Evolutionary conservation across 92 coral and sea anemone species (phyloP), one percentile per base, ranked within the genome.

Genomic region (Phenganax stokvisi): DNA sequence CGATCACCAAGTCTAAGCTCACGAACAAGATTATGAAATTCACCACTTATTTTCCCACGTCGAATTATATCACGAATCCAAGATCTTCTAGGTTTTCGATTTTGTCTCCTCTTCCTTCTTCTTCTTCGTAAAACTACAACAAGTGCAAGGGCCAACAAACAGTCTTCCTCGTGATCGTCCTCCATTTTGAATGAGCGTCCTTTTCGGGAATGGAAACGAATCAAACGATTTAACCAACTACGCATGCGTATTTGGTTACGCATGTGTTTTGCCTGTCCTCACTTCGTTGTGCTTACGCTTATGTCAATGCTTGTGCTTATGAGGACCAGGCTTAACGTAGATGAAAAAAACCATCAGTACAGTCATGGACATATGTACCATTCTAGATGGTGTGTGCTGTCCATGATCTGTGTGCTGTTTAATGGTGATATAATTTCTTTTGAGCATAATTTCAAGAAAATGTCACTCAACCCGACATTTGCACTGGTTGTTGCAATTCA

Each of bases 201-300:
- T 59, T 4, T 59, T 4, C 6, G 65, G 65, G 17, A 59, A 12
- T 16, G 65, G 65, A 12, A 59, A n/a, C n/a, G n/a, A n/a, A n/a
- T n/a, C n/a, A n/a, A n/a, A n/a, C 65, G 65, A 59, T 59, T 59
- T 59, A 59, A 59, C 65, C 17, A 59, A 59, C 65, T 59, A 59
- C 12, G 9, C 65, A 59, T 10, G 65, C 65, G 65, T 59, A 59
- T 25, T 4, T 25, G 3, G 9, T 15, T 59, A 10, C 17, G 65
- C 65, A 12, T 59, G 65, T 59, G 65, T 59, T 59, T 59, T 59
- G 65, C 12, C 65, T 59, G 65, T 59, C 12, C 17, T 3, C 65
- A 59, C 12, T 59, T n/a, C n/a, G n/a, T n/a, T n/a, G n/a, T n/a
- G n/a, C n/a, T n/a, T 59, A 10, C 17, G 65, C 65, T 59, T 59